A percentile compares a stretch with the other conserved stretches of the same genome.
phyloP scores from a whole-genome alignment of 2,113 vertebrate genomes.

The Zonotrichia leucophrys region DNA sequence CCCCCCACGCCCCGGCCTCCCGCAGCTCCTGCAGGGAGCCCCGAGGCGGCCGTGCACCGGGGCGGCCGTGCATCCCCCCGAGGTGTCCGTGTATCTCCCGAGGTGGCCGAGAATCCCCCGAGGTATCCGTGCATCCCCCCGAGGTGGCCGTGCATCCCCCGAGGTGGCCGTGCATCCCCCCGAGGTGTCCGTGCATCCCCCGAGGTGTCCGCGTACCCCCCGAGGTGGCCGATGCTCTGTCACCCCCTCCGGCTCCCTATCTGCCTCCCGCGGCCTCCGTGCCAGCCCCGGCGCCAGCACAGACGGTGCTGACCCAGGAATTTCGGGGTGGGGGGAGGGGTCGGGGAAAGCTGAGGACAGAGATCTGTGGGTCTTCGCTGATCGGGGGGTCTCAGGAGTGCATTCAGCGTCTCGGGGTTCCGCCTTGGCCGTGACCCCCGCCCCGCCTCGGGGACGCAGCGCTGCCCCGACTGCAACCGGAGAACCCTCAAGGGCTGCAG shows the following conservation, averaged over 20 bases:
- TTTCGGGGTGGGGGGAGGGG: neutral
- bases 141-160: neutral
- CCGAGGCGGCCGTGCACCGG: neutral
- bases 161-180: neutral
- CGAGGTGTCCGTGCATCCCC: neutral
- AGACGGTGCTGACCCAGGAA: neutral
- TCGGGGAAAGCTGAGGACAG: neutral
- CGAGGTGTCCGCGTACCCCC: neutral
- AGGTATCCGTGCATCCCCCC: neutral
- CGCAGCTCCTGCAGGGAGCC: neutral
- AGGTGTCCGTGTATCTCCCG: neutral
- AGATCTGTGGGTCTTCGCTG: neutral
- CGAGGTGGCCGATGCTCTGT: too few species aligned
- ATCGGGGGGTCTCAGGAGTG: neutral
- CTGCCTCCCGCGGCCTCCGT: neutral
- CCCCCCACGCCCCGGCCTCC: neutral
- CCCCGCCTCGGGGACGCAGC: rapidly evolving
- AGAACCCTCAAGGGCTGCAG: neutral
- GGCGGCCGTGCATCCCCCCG: neutral
- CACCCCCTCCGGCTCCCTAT: neutral
- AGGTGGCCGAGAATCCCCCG: too few species aligned
- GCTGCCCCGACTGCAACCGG: too few species aligned
- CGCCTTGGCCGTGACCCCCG: neutral
- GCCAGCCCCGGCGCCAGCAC: too few species aligned
- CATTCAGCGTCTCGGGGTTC: too few species aligned